Base-by-base conservation (phyloP, 2,113 vertebrate species). In the Zosterops borbonicus region DNA sequence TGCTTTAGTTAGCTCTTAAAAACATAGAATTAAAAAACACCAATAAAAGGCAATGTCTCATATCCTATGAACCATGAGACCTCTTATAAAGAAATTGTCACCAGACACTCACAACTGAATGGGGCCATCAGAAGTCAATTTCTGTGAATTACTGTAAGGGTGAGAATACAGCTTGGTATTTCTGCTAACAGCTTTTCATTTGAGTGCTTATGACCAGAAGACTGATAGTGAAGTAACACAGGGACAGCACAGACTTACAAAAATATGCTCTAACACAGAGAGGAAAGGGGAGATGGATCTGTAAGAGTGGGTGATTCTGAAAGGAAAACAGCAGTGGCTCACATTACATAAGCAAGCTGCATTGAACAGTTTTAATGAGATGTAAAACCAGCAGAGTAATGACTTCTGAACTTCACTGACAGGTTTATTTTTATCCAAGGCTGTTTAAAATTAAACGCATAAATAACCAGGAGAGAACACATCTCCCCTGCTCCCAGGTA, bases 351-450 rank as follows among this genome's bases (percentile, higher is more conserved):
- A 87, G 60, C 37, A 93, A 90, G 59, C 50, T 90, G 55, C 79
- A 55, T 5, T 25, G 42, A 89, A 70, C 37, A 63, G 59, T 12
- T 3, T 22, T 93, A 90, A 77, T 33, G 29, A 83, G 79, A 86
- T 67, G 68, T 77, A 90, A 90, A 94, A 74, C 64, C 63, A 86
- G 67, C 70, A 42, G 70, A 59, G 74, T 80, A 86, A 90, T 89
- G 88, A 90, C 71, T 90, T 92, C 83, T 89, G 60, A 78, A 63
- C 77, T 74, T 35, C 31, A 20, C 37, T 74, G 71, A 41, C 83
- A 93, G 59, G 80, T 90, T 83, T 88, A 92, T 93, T 92, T 93
- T 92, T 89, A 94, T 67, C 69, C 56, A 83, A 67, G 75, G n/a
- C 21, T 44, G 28, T 80, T 93, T 59, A 90, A 94, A 94, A 90